These are phyloP conservation scores for Ophthalmolycus amberensis DNA, from an alignment of 2,113 vertebrate species.

Conservation along the genomic window DNA sequence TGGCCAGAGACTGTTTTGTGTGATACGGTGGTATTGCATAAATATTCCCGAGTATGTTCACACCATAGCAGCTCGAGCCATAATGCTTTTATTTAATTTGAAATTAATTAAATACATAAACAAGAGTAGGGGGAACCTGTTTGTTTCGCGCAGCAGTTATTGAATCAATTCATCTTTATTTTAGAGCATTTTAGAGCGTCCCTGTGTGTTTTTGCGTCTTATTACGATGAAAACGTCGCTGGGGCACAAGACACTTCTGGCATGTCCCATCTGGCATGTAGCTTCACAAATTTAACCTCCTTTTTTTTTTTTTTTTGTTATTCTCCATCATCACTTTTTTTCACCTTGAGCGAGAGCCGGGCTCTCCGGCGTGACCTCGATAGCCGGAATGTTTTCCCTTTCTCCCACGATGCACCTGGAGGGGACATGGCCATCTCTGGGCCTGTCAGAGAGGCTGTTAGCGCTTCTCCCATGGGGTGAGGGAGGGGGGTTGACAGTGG, in stretches of 20 bases:
- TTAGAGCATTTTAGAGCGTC: constrained; percentile 29
- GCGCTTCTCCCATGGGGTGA: constrained; percentile 77
- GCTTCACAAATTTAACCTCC: constrained; percentile 56
- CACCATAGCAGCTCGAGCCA: constrained; percentile 65
- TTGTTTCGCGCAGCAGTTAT: constrained; percentile 54
- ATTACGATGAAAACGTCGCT: constrained; percentile 42
- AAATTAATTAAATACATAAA: constrained; percentile 79
- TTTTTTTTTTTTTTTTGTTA: constrained; percentile 25
- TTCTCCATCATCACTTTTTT: constrained; percentile 62
- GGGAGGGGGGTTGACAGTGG: constrained; percentile 69
- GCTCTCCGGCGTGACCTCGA: constrained; percentile 74
- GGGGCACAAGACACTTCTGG: constrained; percentile 50
- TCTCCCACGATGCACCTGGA: constrained; percentile 82
- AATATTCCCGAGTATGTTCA: constrained; percentile 70
- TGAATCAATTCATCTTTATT: constrained; percentile 62
- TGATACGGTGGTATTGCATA: constrained; percentile 70
- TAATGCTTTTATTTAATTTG: constrained; percentile 72
- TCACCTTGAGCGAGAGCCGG: constrained; percentile 66
- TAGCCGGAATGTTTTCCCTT: constrained; percentile 73
- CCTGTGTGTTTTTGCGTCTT: constrained; percentile 22
- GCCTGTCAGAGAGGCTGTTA: constrained; percentile 81
- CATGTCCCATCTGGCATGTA: constrained; percentile 53
- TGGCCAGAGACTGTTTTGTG: constrained; percentile 72
- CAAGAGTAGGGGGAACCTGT: constrained; percentile 42
- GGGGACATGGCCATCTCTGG: constrained; percentile 78